Evolutionary conservation across 2,888 invertebrate genomes (phyloP).

Genomic region (Hydriomena furcata): DNA sequence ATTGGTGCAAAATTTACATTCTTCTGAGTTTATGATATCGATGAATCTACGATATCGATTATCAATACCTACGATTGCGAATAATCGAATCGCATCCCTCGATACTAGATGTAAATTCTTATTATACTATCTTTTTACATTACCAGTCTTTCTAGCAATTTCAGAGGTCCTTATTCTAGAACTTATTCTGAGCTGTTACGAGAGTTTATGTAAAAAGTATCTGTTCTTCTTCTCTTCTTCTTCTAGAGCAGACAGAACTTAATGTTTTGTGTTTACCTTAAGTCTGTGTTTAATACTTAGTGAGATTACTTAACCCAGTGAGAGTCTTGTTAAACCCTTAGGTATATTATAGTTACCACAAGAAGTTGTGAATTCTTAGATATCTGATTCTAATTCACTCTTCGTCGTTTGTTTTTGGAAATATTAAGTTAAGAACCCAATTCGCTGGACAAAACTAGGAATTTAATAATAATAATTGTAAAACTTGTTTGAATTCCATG

Average conservation of each 20-base stretch:
- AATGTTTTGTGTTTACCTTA: constrained; percentile 31
- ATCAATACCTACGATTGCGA: constrained; percentile 15
- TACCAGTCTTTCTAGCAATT: constrained; percentile 16
- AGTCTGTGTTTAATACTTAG: constrained; percentile 32
- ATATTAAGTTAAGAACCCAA: constrained; percentile 8
- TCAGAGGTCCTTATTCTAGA: constrained; percentile 13
- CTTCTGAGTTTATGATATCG: background rate
- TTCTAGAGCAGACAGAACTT: constrained; percentile 60
- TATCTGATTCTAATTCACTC: constrained; percentile 32
- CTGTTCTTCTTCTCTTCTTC: constrained; percentile 57
- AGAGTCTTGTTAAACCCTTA: constrained; percentile 35
- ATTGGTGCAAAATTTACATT: constrained; percentile 16
- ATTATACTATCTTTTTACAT: constrained; percentile 19
- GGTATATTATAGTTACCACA: constrained; percentile 39
- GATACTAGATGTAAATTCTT: constrained; percentile 17
- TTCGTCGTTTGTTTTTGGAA: constrained; percentile 20
- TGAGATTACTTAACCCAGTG: no score
- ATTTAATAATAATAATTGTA: background rate
- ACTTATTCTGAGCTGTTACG: constrained; percentile 16
- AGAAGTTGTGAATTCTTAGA: constrained; percentile 25
- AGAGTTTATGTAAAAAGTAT: constrained; percentile 32
- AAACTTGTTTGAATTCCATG: constrained; percentile 11
- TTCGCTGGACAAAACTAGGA: background rate
- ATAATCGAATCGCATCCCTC: constrained; percentile 23
- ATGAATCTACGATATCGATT: constrained; percentile 10